Percentiles rank a stretch among this genome's conserved stretches.
These are phyloP conservation scores for Spea multiplicata DNA, from an alignment of 2,113 vertebrate species.

Conservation along the genomic window DNA sequence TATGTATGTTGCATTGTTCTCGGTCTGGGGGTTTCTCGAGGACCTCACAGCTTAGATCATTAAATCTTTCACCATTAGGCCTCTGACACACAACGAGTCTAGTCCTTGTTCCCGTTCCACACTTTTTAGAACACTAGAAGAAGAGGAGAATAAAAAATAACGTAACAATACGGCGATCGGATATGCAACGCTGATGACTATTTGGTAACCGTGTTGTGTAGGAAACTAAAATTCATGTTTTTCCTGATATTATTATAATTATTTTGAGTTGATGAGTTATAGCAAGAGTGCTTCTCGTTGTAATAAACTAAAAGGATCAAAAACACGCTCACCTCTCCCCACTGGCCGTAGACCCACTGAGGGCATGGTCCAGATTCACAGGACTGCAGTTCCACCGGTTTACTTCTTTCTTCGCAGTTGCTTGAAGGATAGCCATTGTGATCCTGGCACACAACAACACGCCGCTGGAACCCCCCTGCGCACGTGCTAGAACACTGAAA, in stretches of 20 bases:
- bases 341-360: conserved; percentile 89
- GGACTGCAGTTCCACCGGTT: conserved; percentile 84
- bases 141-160: background rate
- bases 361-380: conserved; percentile 94
- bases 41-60: conserved; percentile 94
- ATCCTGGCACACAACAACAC: conserved; percentile 96
- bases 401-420: conserved; percentile 83
- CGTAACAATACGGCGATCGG: conserved; percentile 31
- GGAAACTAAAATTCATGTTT: no score
- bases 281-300: no score
- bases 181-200: conserved; percentile 12
- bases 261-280: no score
- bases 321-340: conserved; percentile 72
- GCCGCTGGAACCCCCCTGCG: conserved; percentile 93
- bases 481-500: conserved; percentile 95
- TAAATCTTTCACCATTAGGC: conserved; percentile 86
- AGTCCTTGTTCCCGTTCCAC: conserved; percentile 86
- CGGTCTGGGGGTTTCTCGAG: conserved; percentile 94
- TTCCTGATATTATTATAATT: no score
- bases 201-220: no score
- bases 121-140: conserved; percentile 84
- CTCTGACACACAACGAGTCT: conserved; percentile 92
- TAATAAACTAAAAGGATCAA: no score
- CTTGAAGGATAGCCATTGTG: conserved; percentile 86
- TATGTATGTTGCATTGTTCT: conserved; percentile 92